Percentiles rank a stretch among this genome's conserved stretches.
Conservation (phyloP, 2,888 invertebrate species). For the Euzetes globulus region DNA sequence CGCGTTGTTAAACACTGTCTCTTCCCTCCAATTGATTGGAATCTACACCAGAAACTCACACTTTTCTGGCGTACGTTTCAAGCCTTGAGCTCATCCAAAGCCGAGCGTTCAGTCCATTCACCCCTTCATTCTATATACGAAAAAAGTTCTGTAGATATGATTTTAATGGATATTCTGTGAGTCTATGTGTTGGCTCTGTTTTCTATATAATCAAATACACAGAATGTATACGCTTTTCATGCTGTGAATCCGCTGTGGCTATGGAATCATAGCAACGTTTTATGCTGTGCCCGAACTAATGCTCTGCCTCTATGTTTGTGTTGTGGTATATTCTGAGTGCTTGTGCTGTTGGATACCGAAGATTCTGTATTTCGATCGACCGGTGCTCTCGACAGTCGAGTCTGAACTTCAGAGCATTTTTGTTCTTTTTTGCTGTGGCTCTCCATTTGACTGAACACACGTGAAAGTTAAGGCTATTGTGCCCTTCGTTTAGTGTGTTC, state of each 20-base stretch:
- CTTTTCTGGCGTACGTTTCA: not conserved
- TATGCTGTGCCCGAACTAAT: not conserved
- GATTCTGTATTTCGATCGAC: not conserved
- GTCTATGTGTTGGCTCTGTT: not conserved
- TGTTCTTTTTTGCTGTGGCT: too few relatives aligned
- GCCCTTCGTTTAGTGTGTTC: too few relatives aligned
- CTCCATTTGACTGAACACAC: not conserved
- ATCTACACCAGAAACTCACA: not conserved
- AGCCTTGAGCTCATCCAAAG: not conserved
- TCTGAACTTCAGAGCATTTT: not conserved
- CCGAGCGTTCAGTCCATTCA: not conserved
- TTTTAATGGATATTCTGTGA: not conserved
- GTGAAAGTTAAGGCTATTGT: not conserved
- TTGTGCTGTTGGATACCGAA: slow-evolving; percentile 21
- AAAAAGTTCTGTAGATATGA: not conserved
- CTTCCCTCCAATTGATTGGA: not conserved
- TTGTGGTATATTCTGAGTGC: not conserved
- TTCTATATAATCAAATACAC: not conserved
- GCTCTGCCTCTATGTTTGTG: not conserved
- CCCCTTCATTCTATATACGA: slow-evolving; percentile 16
- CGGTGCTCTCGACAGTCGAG: not conserved
- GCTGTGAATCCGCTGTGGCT: not conserved
- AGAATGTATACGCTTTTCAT: not conserved
- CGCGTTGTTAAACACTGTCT: slow-evolving; percentile 9
- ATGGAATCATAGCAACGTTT: slow-evolving; percentile 7